Evolutionary conservation across 1,140 invertebrate genomes (phyloP).

Genomic region (Sarcophaga bullata): DNA sequence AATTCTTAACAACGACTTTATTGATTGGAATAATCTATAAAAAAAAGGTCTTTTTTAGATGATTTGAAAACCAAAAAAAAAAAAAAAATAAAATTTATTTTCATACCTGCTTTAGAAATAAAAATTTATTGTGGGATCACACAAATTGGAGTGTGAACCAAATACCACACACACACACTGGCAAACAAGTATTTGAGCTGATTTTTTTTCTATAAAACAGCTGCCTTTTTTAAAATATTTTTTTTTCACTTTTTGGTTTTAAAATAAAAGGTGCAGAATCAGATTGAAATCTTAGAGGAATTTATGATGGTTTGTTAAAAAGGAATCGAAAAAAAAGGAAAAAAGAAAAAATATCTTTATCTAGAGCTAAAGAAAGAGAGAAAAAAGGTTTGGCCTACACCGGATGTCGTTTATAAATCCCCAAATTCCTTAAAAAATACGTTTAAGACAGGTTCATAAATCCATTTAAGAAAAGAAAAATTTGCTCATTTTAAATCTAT

Average conservation of each 20-base stretch:
- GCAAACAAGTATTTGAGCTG: neutral
- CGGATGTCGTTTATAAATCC: neutral
- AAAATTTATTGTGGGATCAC: constrained; percentile 17
- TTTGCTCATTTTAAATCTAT: too few relatives aligned
- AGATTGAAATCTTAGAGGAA: constrained; percentile 11
- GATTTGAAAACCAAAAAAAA: neutral
- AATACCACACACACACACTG: neutral
- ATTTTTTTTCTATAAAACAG: neutral
- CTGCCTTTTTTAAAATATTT: neutral
- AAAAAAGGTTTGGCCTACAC: neutral
- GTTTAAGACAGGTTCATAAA: neutral
- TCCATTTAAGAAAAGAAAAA: too few relatives aligned
- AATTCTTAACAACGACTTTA: constrained; percentile 3
- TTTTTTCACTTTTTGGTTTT: neutral
- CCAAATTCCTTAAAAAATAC: too few relatives aligned
- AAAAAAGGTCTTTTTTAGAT: neutral
- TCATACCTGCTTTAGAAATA: constrained; percentile 10
- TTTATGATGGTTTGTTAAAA: neutral
- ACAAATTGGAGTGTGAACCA: neutral
- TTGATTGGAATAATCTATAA: neutral
- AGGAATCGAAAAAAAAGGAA: too few relatives aligned
- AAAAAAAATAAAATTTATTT: too few relatives aligned
- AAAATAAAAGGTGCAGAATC: constrained; percentile 18
- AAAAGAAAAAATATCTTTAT: neutral
- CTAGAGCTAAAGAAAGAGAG: neutral